These are phyloP conservation scores for Gonocerus acuteangulatus DNA, from an alignment of 2,888 invertebrate species.

Conservation along the genomic window DNA sequence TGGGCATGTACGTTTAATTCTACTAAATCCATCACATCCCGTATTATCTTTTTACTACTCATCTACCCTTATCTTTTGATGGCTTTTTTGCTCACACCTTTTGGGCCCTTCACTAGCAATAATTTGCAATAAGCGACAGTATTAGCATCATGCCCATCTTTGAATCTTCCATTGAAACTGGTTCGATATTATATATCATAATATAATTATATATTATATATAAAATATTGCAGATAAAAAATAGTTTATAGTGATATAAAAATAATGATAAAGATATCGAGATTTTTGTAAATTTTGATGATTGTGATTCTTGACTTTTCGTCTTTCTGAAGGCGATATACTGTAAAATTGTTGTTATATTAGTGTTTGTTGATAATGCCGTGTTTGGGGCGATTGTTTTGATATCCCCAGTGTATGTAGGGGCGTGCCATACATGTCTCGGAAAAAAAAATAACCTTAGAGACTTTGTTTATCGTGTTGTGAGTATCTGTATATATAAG, in stretches of 20 bases:
- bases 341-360: slow-evolving; percentile 32
- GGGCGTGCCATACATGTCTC: slow-evolving; percentile 33
- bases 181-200: slow-evolving; percentile 26
- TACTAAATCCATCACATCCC: slow-evolving; percentile 13
- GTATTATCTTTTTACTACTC: slow-evolving; percentile 19
- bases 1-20: slow-evolving; percentile 77
- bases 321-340: slow-evolving; percentile 19
- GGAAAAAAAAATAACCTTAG: slow-evolving; percentile 24
- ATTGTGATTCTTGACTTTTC: slow-evolving; percentile 29
- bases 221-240: slow-evolving; percentile 26
- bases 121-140: slow-evolving; percentile 39
- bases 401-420: slow-evolving; percentile 21
- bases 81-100: slow-evolving; percentile 36
- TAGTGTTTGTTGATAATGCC: slow-evolving; percentile 30
- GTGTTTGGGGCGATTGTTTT: slow-evolving; percentile 20
- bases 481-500: slow-evolving; percentile 36
- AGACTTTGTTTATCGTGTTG: slow-evolving; percentile 31
- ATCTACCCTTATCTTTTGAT: slow-evolving; percentile 28
- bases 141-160: slow-evolving; percentile 38
- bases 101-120: slow-evolving; percentile 38
- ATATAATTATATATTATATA: slow-evolving; percentile 13
- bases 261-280: slow-evolving; percentile 27
- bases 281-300: slow-evolving; percentile 31
- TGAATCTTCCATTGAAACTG: slow-evolving; percentile 36
- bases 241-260: slow-evolving; percentile 33